phyloP scores from a whole-genome alignment of 2,888 invertebrate genomes.

The Lasioglossum villosulum region DNA sequence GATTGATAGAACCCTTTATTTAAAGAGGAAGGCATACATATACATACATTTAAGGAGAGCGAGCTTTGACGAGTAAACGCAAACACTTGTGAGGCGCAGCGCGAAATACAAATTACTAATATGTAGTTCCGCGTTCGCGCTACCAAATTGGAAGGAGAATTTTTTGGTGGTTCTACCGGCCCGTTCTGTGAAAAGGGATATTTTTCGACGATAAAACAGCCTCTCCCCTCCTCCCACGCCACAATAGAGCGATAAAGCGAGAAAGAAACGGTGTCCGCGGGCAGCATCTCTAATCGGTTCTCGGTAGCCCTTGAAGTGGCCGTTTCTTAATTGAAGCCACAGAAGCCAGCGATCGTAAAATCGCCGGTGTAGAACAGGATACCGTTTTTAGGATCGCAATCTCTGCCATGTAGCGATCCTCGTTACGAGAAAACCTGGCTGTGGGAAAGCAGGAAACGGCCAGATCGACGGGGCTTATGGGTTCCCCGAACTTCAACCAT shows the following conservation, averaged over 20 bases:
- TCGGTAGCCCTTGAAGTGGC: constrained; percentile 3
- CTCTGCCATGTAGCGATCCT: constrained; percentile 36
- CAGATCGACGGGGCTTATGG: constrained; percentile 42
- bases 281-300: constrained; percentile 34
- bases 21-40: no score
- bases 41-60: no score
- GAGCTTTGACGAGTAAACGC: no score
- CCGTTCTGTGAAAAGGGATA: background rate
- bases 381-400: constrained; percentile 56
- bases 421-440: constrained; percentile 58
- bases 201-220: background rate
- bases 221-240: background rate
- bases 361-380: constrained; percentile 51
- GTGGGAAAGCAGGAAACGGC: constrained; percentile 58
- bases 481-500: constrained; percentile 57
- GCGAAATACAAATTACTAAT: no score
- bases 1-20: no score
- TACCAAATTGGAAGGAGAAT: no score
- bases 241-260: constrained; percentile 16
- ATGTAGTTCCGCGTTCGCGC: no score
- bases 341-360: constrained; percentile 42
- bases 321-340: constrained; percentile 47
- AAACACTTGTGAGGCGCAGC: no score
- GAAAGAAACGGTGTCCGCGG: background rate
- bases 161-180: background rate